phyloP scores from a whole-genome alignment of 37 sponge, comb jelly and placozoan genomes.

The Cliona cf. orientalis region DNA sequence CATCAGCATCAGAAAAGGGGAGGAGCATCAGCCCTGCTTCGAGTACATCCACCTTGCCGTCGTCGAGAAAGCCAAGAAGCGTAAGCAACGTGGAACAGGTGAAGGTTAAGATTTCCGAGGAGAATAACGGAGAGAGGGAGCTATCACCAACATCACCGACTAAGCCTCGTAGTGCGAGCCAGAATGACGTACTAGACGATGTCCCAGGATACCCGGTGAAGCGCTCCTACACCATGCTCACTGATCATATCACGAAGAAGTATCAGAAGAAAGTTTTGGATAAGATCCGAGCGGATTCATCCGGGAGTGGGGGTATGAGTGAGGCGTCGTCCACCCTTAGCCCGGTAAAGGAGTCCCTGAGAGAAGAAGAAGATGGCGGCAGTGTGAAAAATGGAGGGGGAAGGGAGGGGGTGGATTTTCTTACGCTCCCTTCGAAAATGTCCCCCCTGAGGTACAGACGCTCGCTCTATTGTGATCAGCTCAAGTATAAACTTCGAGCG shows the following conservation, averaged over 20 bases:
- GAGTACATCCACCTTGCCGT: too few species aligned
- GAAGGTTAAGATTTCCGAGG: too few species aligned
- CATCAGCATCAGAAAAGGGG: neutral
- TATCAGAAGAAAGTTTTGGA: neutral
- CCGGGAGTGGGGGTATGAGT: too few species aligned
- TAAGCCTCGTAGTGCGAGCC: conserved; percentile 2
- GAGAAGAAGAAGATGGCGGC: neutral
- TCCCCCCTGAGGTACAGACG: conserved; percentile 5
- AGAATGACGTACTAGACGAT: too few species aligned
- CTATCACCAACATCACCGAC: too few species aligned
- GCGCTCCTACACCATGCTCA: conserved; percentile 21
- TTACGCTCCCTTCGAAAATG: conserved; percentile 14
- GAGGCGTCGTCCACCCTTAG: too few species aligned
- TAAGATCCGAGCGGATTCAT: neutral
- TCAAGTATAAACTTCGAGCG: conserved; percentile 55
- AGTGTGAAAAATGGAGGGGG: neutral
- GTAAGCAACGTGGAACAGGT: too few species aligned
- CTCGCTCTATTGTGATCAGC: conserved; percentile 32
- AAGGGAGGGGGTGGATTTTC: neutral
- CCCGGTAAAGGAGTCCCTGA: too few species aligned
- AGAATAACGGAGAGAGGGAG: too few species aligned
- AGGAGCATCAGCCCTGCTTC: neutral
- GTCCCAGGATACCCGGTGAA: neutral
- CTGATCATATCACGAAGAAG: conserved; percentile 25
- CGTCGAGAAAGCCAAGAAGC: too few species aligned